Evolutionary conservation across 1,140 invertebrate species (phyloP), one percentile per base, ranked within the genome.

Genomic region (Drosophila sechellia): DNA sequence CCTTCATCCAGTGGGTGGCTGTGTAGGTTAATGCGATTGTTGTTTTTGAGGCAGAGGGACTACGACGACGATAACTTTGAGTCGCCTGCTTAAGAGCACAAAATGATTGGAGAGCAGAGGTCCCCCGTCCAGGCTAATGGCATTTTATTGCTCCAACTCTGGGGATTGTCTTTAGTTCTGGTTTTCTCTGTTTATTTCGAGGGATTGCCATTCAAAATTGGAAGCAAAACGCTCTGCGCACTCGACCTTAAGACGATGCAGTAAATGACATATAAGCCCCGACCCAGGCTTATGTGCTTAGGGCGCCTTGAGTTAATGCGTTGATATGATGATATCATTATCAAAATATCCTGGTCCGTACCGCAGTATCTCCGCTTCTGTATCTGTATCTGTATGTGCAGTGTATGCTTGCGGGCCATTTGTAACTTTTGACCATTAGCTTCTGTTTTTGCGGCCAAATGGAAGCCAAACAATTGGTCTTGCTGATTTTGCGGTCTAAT

Each of bases 371-470:
- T 39, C 3, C 37, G 11, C 31, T 10, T 31, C 50, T 43, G 20
- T 39, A 20, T 34, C 11, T 31, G 10, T 60, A 17, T 46, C 43
- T 37, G 22, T 27, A 59, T 31, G 54, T 46, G 12, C 35, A 40
- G 45, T 52, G 37, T 49, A 22, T 27, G 76, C 45, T 46, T 80
- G 50, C 60, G 61, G 31, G 58, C 65, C 61, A 79, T 83, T 79
- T 79, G 79, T 75, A 78, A 78, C 74, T 86, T 86, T 75, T 81
- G 83, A 81, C 79, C 83, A 86, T 87, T 79, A 83, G 79, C 79
- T 87, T 81, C 77, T 83, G 84, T 79, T 87, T 83, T 77, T 83
- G 83, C 69, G 79, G 83, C 58, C 39, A 49, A 48, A 50, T 56
- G 56, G 34, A 86, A 77, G 49, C 48, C 61, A 72, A 63, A 81